A percentile compares a stretch with the other conserved stretches of the same genome.
Conservation (phyloP, 2,113 vertebrate species). For the Aphelocoma coerulescens region DNA sequence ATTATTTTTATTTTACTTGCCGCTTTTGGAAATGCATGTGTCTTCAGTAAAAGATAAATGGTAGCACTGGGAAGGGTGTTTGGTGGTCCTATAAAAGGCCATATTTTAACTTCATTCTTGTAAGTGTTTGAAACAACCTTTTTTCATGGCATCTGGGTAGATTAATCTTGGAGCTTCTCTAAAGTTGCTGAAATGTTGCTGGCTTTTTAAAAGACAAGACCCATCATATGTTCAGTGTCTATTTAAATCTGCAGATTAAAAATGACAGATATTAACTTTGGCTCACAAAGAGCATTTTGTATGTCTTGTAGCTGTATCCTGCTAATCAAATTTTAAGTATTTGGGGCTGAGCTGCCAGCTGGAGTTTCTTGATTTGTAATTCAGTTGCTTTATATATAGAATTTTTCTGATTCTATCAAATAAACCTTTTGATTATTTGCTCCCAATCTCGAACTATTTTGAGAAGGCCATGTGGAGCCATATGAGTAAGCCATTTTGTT, state of each 20-base stretch:
- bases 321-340: constrained; percentile 31
- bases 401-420: background rate
- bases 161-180: background rate
- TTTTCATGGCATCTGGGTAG: background rate
- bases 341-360: constrained; percentile 4
- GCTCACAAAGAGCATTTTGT: constrained; percentile 39
- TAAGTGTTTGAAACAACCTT: background rate
- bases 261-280: constrained; percentile 33
- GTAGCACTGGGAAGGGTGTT: background rate
- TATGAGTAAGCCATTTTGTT: background rate
- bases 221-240: constrained; percentile 28
- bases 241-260: constrained; percentile 29
- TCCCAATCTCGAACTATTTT: background rate
- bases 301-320: background rate
- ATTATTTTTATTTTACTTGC: background rate
- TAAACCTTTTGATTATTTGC: background rate
- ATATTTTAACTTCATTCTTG: background rate
- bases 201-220: background rate
- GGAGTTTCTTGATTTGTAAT: constrained; percentile 3
- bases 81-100: background rate
- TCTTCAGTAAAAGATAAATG: background rate
- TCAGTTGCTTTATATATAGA: background rate
- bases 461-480: background rate
- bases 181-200: background rate
- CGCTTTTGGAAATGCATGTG: background rate